Evolutionary conservation across 2,888 invertebrate genomes (phyloP).

Genomic region (Nymphalis c-album): DNA sequence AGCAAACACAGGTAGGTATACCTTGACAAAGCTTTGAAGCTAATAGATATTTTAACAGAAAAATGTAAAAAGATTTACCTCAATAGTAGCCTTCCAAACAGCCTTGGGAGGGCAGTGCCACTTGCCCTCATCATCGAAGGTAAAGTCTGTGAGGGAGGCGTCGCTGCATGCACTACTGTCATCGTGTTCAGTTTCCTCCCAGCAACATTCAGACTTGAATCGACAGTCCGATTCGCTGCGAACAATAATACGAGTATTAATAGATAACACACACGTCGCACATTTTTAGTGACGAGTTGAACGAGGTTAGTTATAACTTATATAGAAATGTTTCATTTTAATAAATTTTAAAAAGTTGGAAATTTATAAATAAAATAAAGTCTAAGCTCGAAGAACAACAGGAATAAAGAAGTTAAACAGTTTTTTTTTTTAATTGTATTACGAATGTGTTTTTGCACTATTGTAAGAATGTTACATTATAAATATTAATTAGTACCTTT

Average conservation of each 20-base stretch:
- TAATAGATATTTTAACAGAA: too few relatives aligned
- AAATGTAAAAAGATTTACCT: slow-evolving; percentile 67
- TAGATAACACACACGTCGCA: slow-evolving; percentile 1
- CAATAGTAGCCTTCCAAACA: slow-evolving; percentile 90
- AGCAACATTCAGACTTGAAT: slow-evolving; percentile 58
- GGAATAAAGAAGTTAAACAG: too few relatives aligned
- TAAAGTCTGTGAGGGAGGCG: slow-evolving; percentile 69
- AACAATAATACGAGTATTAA: neutral
- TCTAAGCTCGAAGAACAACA: too few relatives aligned
- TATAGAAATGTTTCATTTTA: too few relatives aligned
- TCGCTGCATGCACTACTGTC: slow-evolving; percentile 77
- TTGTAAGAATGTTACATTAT: too few relatives aligned
- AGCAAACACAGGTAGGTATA: too few relatives aligned
- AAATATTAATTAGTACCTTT: too few relatives aligned
- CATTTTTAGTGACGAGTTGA: neutral
- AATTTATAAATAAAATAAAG: too few relatives aligned
- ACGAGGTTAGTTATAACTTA: neutral
- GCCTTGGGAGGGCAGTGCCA: slow-evolving; percentile 90
- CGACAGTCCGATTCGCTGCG: slow-evolving; percentile 64
- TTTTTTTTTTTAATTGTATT: too few relatives aligned
- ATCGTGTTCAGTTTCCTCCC: slow-evolving; percentile 64
- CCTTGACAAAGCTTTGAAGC: too few relatives aligned
- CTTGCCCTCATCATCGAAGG: slow-evolving; percentile 74
- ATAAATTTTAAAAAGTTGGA: too few relatives aligned
- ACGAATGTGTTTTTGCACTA: too few relatives aligned